Conservation (phyloP, 35 echinoderm and acorn worm species). For the Stichopus chloronotus region DNA sequence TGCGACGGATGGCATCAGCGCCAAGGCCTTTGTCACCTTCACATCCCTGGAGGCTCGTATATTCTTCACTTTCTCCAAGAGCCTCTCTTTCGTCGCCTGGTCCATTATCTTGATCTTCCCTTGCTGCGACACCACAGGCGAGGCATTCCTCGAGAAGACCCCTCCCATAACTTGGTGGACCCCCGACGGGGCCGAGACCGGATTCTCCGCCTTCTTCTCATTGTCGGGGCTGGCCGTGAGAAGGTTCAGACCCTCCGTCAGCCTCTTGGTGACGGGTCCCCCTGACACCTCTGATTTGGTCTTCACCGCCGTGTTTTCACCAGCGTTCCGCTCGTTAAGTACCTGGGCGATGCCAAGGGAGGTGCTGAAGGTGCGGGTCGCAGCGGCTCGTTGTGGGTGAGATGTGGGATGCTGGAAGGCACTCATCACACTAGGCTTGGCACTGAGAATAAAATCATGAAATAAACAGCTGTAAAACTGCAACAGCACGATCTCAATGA, state of each 20-base stretch:
- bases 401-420: conserved; percentile 24
- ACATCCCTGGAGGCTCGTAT: conserved; percentile 71
- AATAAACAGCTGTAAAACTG: not conserved
- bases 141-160: conserved; percentile 76
- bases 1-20: conserved; percentile 53
- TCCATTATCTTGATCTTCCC: conserved; percentile 71
- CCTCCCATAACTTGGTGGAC: conserved; percentile 76
- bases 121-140: conserved; percentile 64
- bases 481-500: not conserved
- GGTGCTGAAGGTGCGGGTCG: conserved; percentile 77
- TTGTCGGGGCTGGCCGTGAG: conserved; percentile 64
- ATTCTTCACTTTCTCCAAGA: conserved; percentile 75
- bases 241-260: conserved; percentile 56
- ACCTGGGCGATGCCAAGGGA: conserved; percentile 84
- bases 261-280: conserved; percentile 35
- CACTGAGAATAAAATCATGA: conserved; percentile 42
- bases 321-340: conserved; percentile 58
- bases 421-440: conserved; percentile 59
- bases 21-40: conserved; percentile 47
- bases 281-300: conserved; percentile 64
- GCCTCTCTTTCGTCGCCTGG: conserved; percentile 71
- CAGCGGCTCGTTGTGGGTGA: conserved; percentile 34
- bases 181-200: conserved; percentile 55
- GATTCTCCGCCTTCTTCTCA: conserved; percentile 62
- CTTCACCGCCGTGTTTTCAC: conserved; percentile 33